Evolutionary conservation across 2,113 vertebrate species (phyloP).

Genomic region (Narcine bancroftii): DNA sequence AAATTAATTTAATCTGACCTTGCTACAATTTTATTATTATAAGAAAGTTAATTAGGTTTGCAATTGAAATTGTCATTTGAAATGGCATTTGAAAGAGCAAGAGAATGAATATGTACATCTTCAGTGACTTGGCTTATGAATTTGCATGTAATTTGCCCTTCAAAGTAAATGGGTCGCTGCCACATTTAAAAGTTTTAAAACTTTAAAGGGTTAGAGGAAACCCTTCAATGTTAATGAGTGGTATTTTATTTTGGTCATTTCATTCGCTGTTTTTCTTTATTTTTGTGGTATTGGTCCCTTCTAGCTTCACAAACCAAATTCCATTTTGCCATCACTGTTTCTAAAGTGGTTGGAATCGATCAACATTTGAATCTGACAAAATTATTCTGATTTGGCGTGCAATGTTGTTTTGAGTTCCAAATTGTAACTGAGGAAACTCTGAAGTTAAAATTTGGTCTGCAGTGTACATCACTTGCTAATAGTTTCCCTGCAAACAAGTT

Average conservation of each 20-base stretch:
- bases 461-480: not conserved
- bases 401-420: not conserved
- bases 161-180: not conserved
- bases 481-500: slow-evolving; percentile 20
- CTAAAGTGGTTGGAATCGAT: not conserved
- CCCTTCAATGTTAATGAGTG: not conserved
- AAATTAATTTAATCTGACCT: not conserved
- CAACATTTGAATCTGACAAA: not conserved
- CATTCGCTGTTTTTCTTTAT: not conserved
- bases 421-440: not conserved
- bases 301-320: not conserved
- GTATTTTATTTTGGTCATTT: not conserved
- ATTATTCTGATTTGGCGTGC: not conserved
- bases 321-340: not conserved
- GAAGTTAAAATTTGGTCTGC: not conserved
- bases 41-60: not conserved
- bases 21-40: not conserved
- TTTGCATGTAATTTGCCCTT: not conserved
- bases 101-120: not conserved
- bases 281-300: not conserved
- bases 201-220: not conserved
- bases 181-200: not conserved
- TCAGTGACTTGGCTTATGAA: no score
- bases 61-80: not conserved
- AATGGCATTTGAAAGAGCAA: not conserved